phyloP scores from a whole-genome alignment of 1,140 invertebrate genomes.

The Arctopsyche grandis region DNA sequence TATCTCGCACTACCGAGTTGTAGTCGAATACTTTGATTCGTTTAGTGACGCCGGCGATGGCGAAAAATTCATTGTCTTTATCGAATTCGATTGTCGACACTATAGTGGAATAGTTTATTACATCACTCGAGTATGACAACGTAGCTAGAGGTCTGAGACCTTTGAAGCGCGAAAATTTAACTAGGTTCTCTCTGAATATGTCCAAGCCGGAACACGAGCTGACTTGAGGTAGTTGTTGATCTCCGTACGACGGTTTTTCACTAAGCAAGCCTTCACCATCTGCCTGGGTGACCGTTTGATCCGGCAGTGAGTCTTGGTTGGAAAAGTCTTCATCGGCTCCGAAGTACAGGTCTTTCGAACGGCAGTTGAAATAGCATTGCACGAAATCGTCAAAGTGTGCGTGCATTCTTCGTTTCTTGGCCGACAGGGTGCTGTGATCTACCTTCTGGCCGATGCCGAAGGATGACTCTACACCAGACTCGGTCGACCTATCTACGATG shows the following conservation, averaged over 20 bases:
- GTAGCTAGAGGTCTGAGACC: conserved; percentile 84
- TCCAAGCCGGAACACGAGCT: conserved; percentile 72
- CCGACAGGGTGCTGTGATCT: conserved; percentile 67
- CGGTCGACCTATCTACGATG: conserved; percentile 50
- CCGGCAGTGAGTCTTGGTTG: conserved; percentile 46
- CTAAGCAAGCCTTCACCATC: conserved; percentile 56
- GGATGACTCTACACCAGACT: conserved; percentile 41
- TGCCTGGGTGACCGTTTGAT: conserved; percentile 54
- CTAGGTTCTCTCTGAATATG: conserved; percentile 86
- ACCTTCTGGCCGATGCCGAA: conserved; percentile 51
- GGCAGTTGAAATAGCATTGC: conserved; percentile 84
- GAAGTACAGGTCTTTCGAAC: conserved; percentile 78
- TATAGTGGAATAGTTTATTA: conserved; percentile 88
- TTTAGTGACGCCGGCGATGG: conserved; percentile 95
- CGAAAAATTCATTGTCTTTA: conserved; percentile 96
- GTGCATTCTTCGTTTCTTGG: conserved; percentile 80
- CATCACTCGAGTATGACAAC: conserved; percentile 90
- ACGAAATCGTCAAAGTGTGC: conserved; percentile 92
- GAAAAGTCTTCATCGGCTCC: conserved; percentile 58
- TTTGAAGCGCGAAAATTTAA: conserved; percentile 89
- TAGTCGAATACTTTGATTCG: conserved; percentile 96
- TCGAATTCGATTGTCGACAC: conserved; percentile 98
- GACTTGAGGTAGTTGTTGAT: conserved; percentile 57
- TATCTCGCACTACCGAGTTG: conserved; percentile 83
- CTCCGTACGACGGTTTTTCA: conserved; percentile 40